Conservation (phyloP, 2,113 vertebrate genomes). For the Cnemophilus loriae region DNA sequence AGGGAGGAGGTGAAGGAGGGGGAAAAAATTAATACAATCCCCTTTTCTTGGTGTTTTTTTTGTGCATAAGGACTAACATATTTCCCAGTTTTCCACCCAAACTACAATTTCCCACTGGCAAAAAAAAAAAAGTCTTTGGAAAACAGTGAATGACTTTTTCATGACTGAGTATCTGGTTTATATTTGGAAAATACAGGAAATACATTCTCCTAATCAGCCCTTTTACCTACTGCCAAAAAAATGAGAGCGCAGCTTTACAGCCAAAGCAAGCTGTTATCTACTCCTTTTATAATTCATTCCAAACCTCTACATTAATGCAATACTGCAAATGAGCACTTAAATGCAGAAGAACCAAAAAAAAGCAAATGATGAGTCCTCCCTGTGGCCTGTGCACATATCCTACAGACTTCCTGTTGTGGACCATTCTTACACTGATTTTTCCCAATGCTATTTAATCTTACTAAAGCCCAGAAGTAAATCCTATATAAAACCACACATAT, state of each 20-base stretch:
- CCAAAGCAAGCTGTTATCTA: constrained; percentile 23
- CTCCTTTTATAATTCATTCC: background rate
- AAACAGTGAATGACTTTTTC: background rate
- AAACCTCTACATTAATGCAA: background rate
- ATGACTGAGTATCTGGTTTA: background rate
- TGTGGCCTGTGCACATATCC: background rate
- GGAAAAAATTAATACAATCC: background rate
- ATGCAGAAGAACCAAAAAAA: background rate
- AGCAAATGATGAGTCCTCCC: background rate
- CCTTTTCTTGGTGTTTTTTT: background rate
- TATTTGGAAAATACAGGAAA: constrained; percentile 32
- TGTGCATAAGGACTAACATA: background rate
- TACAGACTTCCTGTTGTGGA: background rate
- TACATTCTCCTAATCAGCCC: background rate
- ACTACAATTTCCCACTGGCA: background rate
- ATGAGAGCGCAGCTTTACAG: background rate
- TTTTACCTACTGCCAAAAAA: constrained; percentile 27
- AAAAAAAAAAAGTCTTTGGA: background rate
- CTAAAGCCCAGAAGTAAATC: background rate
- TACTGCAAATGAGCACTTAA: background rate
- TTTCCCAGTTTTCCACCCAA: background rate
- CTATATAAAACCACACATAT: background rate
- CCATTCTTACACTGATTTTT: background rate
- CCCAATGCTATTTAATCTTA: background rate
- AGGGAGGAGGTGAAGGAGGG: background rate